These are phyloP conservation scores for Oceanodroma tethys DNA, from an alignment of 2,113 vertebrate species.

Conservation along the genomic window DNA sequence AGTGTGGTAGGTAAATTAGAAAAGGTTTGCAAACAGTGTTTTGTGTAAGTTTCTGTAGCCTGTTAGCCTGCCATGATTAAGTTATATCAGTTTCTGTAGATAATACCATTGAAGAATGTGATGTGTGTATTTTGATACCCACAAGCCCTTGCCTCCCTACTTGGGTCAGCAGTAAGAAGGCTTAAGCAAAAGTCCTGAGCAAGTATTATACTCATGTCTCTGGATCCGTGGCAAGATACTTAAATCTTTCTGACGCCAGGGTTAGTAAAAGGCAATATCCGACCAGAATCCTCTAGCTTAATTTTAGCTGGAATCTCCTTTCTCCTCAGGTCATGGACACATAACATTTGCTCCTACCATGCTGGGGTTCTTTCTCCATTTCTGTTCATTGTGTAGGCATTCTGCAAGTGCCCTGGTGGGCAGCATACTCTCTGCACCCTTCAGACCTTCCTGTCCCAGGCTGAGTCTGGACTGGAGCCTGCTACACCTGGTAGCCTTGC, in stretches of 20 bases:
- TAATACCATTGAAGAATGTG: neutral
- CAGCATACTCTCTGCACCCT: neutral
- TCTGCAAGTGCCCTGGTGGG: neutral
- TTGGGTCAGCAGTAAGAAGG: neutral
- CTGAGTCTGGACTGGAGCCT: neutral
- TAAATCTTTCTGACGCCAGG: neutral
- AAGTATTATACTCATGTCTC: neutral
- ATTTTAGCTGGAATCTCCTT: neutral
- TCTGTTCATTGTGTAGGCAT: neutral
- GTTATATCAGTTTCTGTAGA: neutral
- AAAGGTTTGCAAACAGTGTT: neutral
- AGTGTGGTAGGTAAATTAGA: neutral
- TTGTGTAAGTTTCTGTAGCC: neutral
- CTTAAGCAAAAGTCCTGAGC: neutral
- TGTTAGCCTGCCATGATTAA: neutral
- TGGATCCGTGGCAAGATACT: neutral
- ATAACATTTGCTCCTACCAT: neutral
- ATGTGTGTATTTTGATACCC: neutral
- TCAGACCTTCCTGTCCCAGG: neutral
- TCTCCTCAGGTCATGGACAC: neutral
- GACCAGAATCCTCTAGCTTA: neutral
- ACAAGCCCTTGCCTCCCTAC: neutral
- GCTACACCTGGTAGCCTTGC: neutral
- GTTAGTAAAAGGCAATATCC: neutral
- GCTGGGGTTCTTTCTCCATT: neutral